Percentiles rank a stretch among this genome's conserved stretches.
These are phyloP conservation scores for Torymus aiolomorphi DNA, from an alignment of 2,888 invertebrate genomes.

Conservation along the genomic window DNA sequence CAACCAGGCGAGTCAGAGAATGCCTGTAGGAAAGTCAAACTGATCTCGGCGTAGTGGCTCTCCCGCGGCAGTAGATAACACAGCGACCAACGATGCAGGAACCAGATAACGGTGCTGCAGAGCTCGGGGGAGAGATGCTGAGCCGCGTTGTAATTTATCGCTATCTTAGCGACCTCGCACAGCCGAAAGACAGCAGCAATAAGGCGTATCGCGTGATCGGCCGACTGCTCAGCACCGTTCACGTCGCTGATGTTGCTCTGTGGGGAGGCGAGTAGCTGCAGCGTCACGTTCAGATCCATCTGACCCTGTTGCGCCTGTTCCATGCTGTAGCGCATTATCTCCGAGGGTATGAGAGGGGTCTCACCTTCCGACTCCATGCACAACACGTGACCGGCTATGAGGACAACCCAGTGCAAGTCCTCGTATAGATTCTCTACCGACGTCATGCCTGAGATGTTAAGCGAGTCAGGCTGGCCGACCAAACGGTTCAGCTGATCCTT, in stretches of 20 bases:
- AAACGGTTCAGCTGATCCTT: slow-evolving; percentile 74
- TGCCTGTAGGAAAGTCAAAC: slow-evolving; percentile 79
- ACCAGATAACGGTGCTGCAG: slow-evolving; percentile 86
- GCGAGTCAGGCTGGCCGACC: slow-evolving; percentile 61
- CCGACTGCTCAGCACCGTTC: slow-evolving; percentile 65
- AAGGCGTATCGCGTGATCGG: slow-evolving; percentile 78
- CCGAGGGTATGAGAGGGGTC: slow-evolving; percentile 81
- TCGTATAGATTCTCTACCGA: slow-evolving; percentile 85
- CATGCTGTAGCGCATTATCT: slow-evolving; percentile 81
- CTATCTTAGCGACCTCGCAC: slow-evolving; percentile 85
- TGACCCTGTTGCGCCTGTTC: slow-evolving; percentile 73
- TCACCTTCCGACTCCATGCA: slow-evolving; percentile 84
- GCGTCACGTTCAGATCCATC: slow-evolving; percentile 75
- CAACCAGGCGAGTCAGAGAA: slow-evolving; percentile 83
- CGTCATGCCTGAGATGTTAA: slow-evolving; percentile 62
- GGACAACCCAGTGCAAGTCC: slow-evolving; percentile 92
- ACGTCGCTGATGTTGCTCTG: slow-evolving; percentile 70
- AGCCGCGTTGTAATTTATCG: slow-evolving; percentile 82
- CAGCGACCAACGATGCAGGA: slow-evolving; percentile 85
- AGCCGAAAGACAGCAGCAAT: slow-evolving; percentile 84
- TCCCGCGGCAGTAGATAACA: slow-evolving; percentile 82
- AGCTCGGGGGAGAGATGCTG: slow-evolving; percentile 87
- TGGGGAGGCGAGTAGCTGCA: slow-evolving; percentile 77
- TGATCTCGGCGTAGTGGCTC: slow-evolving; percentile 77
- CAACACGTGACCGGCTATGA: slow-evolving; percentile 84